Evolutionary conservation across 2,888 invertebrate genomes (phyloP), one percentile per base, ranked within the genome.

Genomic region (Anorthoa munda): DNA sequence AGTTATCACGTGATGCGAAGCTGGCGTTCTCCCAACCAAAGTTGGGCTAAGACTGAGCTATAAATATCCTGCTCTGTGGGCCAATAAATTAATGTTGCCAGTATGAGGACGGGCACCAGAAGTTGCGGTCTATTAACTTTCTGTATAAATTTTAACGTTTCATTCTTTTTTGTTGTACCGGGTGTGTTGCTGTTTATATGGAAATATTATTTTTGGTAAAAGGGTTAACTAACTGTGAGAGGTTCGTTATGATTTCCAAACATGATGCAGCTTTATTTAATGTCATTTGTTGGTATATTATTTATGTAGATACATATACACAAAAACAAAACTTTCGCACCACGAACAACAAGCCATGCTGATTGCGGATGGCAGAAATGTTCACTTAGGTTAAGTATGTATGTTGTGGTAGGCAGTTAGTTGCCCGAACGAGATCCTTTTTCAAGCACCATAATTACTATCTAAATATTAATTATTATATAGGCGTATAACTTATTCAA

Each of bases 81-180:
- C 74, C 81, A 84, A 89, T 90, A 90, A 90, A 90, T 91, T 89
- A 89, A 90, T 88, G 85, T 90, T 90, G 88, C 87, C 87, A 87
- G 83, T 87, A 85, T 72, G 83, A 73, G 76, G 85, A 83, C 84
- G 77, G 79, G 82, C 77, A 70, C 79, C 68, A 79, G 75, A 82
- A 85, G 84, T 86, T 89, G 78, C 66, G 86, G 84, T 83, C 87
- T 88, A 87, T 90, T 89, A 88, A 85, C 85, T 87, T 83, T 81
- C 58, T 73, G 58, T 75, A 86, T 85, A 82, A 69, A 80, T 75
- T 83, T 80, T 72, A 69, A 75, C 60, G 59, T 75, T 83, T 66
- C 56, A 75, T 77, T 74, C 45, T 72, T 50, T 66, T 81, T 71
- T 72, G 58, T 69, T 75, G 50, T 65, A n/a, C 26, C 26, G n/a